Base-by-base conservation (phyloP, 2,113 vertebrate species). In the Elgaria multicarinata region DNA sequence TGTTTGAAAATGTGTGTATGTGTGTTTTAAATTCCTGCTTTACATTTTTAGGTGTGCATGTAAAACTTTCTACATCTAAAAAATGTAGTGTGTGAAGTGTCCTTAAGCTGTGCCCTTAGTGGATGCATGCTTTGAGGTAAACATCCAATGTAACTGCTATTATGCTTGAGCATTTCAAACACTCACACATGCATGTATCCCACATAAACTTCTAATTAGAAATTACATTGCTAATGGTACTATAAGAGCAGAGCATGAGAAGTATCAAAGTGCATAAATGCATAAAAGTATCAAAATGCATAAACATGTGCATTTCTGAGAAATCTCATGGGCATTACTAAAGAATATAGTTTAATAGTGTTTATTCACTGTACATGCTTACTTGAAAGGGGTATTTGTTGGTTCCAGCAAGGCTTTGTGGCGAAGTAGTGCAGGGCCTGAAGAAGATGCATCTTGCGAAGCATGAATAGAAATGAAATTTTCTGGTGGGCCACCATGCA, bases 311-410 rank as follows among this genome's bases (percentile, higher is more conserved):
- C 6, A 3, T 69, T 92, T 89, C 0, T 1, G 0, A 88, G 66
- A 9, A 2, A n/a, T 62, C 16, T 44, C 39, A 78, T 0, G 0
- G 22, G 55, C 12, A 31, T 8, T 66, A 87, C 44, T 20, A 88
- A 66, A 39, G 69, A 85, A 69, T 18, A 76, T 55, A 87, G 44
- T 33, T 42, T 83, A 31, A 22, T 18, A 89, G n/a, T 10, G 18
- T 72, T 82, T 13, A 83, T 0, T 89, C 26, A 74, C 85, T 28
- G 69, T 3, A 75, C 18, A 91, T 79, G 90, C 95, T 83, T 94
- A 98, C 99, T 96, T 98, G 96, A 99, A 99, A 6, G 99, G 99
- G 58, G 98, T 99, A 97, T 99, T 99, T 92, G 98, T 96, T 62
- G 98, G 98, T 91, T 99, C 99, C 3, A 99, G 97, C 86, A 99